Evolutionary conservation across 2,113 vertebrate genomes (phyloP).

Genomic region (Sula dactylatra): DNA sequence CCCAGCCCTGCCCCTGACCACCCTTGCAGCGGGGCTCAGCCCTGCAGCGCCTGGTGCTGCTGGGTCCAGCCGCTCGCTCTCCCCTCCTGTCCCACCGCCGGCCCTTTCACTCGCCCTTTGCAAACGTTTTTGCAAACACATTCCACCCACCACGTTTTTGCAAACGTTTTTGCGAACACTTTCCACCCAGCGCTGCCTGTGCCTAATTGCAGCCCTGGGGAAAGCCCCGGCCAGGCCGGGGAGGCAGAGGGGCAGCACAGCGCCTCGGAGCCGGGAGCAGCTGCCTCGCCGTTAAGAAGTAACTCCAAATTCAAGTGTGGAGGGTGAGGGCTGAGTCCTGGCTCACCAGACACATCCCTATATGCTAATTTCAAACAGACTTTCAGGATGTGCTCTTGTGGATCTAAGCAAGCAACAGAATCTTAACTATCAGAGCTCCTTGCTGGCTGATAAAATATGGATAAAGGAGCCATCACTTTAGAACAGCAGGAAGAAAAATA

Average conservation of each 20-base stretch:
- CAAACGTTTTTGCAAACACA: not conserved
- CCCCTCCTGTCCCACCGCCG: not conserved
- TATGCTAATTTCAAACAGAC: conserved; percentile 32
- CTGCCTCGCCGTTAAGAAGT: not conserved
- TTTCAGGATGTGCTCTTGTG: conserved; percentile 38
- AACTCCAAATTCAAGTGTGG: not conserved
- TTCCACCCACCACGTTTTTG: not conserved
- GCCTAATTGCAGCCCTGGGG: accelerated
- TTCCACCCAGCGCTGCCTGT: not conserved
- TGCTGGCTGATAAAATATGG: conserved; percentile 66
- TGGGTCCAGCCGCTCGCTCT: accelerated
- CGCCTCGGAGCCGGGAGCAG: accelerated
- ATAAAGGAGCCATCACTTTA: conserved; percentile 64
- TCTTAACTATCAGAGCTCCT: conserved; percentile 59
- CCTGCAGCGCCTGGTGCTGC: not conserved
- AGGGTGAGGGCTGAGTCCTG: not conserved
- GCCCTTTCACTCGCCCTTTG: not conserved
- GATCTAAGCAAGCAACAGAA: conserved; percentile 52
- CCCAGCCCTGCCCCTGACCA: not conserved
- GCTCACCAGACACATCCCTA: not conserved
- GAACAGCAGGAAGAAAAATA: conserved; percentile 69
- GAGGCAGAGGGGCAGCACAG: not conserved
- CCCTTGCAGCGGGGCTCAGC: not conserved
- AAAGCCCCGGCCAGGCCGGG: accelerated
- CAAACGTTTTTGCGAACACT: not conserved